These are phyloP conservation scores for Watsonalla binaria DNA, from an alignment of 2,888 invertebrate species.

Conservation along the genomic window DNA sequence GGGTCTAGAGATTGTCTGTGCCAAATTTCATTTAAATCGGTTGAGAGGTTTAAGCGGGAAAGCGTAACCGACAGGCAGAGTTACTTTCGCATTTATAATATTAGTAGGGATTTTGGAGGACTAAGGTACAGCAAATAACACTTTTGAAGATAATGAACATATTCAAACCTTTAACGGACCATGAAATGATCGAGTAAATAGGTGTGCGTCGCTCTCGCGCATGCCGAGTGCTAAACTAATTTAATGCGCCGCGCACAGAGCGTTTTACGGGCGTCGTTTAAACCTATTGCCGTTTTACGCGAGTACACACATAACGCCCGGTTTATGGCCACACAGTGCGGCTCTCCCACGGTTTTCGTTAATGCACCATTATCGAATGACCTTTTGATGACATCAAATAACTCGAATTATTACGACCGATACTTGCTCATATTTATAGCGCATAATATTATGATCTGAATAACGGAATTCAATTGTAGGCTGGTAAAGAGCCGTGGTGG, in stretches of 20 bases:
- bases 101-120: neutral
- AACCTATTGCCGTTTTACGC: slow-evolving; percentile 45
- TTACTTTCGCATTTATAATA: too few species aligned
- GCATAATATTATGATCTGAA: neutral
- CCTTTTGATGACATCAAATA: neutral
- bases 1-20: too few species aligned
- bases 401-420: neutral
- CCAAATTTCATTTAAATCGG: too few species aligned
- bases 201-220: slow-evolving; percentile 12
- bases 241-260: slow-evolving; percentile 31
- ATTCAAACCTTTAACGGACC: neutral
- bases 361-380: slow-evolving; percentile 8
- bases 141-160: neutral
- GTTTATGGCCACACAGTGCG: slow-evolving; percentile 26
- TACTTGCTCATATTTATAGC: neutral
- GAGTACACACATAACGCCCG: slow-evolving; percentile 21
- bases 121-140: neutral
- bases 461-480: too few species aligned
- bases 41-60: too few species aligned
- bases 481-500: too few species aligned
- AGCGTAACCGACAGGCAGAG: too few species aligned
- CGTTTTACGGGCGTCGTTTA: slow-evolving; percentile 41
- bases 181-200: slow-evolving; percentile 5
- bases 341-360: slow-evolving; percentile 7
- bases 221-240: slow-evolving; percentile 34